phyloP scores from a whole-genome alignment of 2,113 vertebrate species.

The Nansenia antarctica region DNA sequence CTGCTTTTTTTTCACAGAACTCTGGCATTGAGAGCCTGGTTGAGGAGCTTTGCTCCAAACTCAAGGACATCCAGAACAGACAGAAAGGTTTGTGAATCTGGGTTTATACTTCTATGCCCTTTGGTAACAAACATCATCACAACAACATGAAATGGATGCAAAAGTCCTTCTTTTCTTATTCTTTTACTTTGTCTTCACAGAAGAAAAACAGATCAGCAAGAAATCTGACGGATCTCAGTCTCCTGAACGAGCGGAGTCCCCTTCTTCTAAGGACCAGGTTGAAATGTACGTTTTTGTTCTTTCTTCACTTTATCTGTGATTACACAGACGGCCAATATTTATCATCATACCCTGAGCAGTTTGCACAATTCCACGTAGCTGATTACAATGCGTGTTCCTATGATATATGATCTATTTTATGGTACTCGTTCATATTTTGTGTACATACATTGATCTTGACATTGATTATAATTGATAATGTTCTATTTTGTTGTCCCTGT shows the following conservation, averaged over 20 bases:
- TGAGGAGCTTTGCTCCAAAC: slow-evolving; percentile 97
- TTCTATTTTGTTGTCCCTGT: slow-evolving; percentile 27
- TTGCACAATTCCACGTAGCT: neutral
- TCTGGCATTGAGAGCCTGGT: slow-evolving; percentile 97
- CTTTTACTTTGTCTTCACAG: slow-evolving; percentile 68
- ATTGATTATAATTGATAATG: neutral
- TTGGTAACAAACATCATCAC: neutral
- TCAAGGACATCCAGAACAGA: slow-evolving; percentile 97
- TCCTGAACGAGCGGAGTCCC: slow-evolving; percentile 89
- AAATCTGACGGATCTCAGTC: slow-evolving; percentile 90
- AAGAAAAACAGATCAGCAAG: slow-evolving; percentile 92
- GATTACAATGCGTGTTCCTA: neutral
- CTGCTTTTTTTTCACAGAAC: slow-evolving; percentile 77
- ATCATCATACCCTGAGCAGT: neutral
- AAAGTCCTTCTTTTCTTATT: neutral
- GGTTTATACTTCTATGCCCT: neutral
- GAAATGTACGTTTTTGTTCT: slow-evolving; percentile 89
- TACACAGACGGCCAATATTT: neutral
- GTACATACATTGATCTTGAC: no score
- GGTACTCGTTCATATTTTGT: neutral
- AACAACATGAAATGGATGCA: neutral
- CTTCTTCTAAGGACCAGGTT: slow-evolving; percentile 96
- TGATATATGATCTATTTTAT: neutral
- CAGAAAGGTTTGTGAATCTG: slow-evolving; percentile 85
- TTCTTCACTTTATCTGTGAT: no score